Percentiles rank a stretch among this genome's conserved stretches.
Evolutionary conservation across 1,140 invertebrate genomes (phyloP).

Genomic region (Penaeus indicus): DNA sequence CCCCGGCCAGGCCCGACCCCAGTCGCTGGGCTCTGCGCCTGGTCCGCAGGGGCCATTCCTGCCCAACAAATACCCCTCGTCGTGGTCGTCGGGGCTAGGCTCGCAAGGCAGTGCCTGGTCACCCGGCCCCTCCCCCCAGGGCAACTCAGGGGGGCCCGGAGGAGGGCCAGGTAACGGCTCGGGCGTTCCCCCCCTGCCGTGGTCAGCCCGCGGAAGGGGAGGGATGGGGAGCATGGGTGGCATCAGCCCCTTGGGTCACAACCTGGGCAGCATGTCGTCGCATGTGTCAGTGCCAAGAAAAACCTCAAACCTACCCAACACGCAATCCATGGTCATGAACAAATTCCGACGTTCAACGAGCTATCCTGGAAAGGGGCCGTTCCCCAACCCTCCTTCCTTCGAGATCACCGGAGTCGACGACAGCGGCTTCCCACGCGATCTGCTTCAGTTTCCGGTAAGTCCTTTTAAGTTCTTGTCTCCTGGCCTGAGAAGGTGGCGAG

Average conservation of each 20-base stretch:
- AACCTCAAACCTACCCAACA: slow-evolving; percentile 52
- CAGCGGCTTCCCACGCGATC: slow-evolving; percentile 54
- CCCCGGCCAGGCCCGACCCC: slow-evolving; percentile 50
- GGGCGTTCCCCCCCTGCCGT: slow-evolving; percentile 48
- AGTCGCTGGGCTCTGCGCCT: slow-evolving; percentile 48
- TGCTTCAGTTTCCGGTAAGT: slow-evolving; percentile 60
- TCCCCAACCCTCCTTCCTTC: slow-evolving; percentile 58
- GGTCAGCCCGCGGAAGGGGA: slow-evolving; percentile 48
- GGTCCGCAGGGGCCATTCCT: slow-evolving; percentile 58
- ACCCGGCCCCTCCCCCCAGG: slow-evolving; percentile 59
- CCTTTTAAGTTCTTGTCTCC: neutral
- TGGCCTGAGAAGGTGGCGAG: neutral
- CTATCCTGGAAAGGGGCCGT: slow-evolving; percentile 62
- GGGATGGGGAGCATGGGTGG: slow-evolving; percentile 45
- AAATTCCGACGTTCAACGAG: slow-evolving; percentile 60
- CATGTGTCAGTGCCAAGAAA: slow-evolving; percentile 41
- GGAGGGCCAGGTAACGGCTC: slow-evolving; percentile 50
- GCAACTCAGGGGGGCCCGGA: slow-evolving; percentile 58
- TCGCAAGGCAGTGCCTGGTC: slow-evolving; percentile 63
- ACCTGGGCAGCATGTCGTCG: slow-evolving; percentile 55
- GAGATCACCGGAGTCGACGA: slow-evolving; percentile 63
- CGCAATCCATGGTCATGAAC: slow-evolving; percentile 61
- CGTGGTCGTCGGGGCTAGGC: slow-evolving; percentile 60
- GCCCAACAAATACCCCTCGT: slow-evolving; percentile 58
- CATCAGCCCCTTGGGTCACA: slow-evolving; percentile 56